These are phyloP conservation scores for Agrypnus murinus DNA, from an alignment of 2,888 invertebrate genomes.

Conservation along the genomic window DNA sequence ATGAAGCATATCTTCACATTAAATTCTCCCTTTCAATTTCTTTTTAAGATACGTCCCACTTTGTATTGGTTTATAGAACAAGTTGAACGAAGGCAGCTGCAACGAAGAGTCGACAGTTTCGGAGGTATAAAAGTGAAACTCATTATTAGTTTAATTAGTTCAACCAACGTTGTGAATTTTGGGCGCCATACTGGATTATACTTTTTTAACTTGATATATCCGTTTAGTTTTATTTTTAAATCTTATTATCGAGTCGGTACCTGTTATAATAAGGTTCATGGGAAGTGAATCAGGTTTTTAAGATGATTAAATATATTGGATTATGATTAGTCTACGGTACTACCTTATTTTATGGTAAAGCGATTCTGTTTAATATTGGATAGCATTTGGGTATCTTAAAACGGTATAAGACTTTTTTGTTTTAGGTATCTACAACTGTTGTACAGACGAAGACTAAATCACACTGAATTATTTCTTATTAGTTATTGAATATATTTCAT, in stretches of 20 bases:
- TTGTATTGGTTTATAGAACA: background rate
- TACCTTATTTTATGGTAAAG: no score
- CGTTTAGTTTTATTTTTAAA: conserved; percentile 7
- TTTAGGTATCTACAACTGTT: no score
- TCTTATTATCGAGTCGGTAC: background rate
- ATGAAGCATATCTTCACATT: background rate
- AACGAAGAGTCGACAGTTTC: background rate
- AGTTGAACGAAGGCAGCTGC: background rate
- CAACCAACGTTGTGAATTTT: conserved; percentile 15
- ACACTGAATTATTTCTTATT: no score
- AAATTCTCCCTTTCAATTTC: background rate
- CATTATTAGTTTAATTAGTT: conserved; percentile 26
- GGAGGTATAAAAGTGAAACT: conserved; percentile 8
- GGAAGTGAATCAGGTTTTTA: conserved; percentile 11
- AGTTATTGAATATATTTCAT: no score
- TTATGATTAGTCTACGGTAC: no score
- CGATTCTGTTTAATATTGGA: no score
- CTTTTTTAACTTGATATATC: background rate
- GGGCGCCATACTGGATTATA: conserved; percentile 14
- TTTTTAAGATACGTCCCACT: background rate
- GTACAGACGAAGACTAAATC: no score
- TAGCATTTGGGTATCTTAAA: no score
- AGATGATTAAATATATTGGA: no score
- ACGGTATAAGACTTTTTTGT: no score
- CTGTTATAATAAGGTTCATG: background rate